Percentiles rank a stretch among this genome's conserved stretches.
Evolutionary conservation across 2,797 vertebrate species (phyloP).

Genomic region (Parotocinclus haroldoi): DNA sequence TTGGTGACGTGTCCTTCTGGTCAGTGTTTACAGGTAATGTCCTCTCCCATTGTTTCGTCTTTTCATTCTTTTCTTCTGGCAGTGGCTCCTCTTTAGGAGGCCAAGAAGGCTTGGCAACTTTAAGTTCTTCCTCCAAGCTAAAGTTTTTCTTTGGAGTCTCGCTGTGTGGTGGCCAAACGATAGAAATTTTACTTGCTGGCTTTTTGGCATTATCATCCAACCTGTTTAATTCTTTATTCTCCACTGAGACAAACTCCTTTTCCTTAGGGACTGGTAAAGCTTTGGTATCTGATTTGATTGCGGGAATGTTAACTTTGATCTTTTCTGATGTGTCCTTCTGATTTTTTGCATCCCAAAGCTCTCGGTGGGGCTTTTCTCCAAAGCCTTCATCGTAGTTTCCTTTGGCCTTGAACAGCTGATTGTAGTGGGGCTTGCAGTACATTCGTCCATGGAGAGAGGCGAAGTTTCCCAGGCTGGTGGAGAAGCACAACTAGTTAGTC

Average conservation of each 20-base stretch:
- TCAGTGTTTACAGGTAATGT: slow-evolving; percentile 40
- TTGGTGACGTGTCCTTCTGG: slow-evolving; percentile 42
- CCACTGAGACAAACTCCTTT: slow-evolving; percentile 31
- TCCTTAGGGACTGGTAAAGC: slow-evolving; percentile 45
- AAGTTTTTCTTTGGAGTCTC: slow-evolving; percentile 77
- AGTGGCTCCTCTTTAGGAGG: slow-evolving; percentile 74
- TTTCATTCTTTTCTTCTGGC: slow-evolving; percentile 42
- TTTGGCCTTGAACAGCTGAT: slow-evolving; percentile 97
- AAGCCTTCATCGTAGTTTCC: slow-evolving; percentile 99
- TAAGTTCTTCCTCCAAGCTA: slow-evolving; percentile 76
- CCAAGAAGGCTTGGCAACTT: slow-evolving; percentile 85
- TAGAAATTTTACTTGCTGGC: slow-evolving; percentile 78
- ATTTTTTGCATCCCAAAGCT: slow-evolving; percentile 81
- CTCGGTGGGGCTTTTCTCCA: slow-evolving; percentile 92
- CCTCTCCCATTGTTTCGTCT: slow-evolving; percentile 48
- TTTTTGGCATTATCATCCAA: slow-evolving; percentile 70
- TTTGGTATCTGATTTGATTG: slow-evolving; percentile 56
- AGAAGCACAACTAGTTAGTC: slow-evolving; percentile 19
- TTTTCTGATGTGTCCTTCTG: slow-evolving; percentile 60
- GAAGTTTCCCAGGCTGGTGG: slow-evolving; percentile 89
- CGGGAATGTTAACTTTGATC: slow-evolving; percentile 52
- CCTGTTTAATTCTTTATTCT: slow-evolving; percentile 46
- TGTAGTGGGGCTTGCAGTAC: slow-evolving; percentile 97
- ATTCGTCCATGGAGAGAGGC: slow-evolving; percentile 97
- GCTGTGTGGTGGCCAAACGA: slow-evolving; percentile 86